These are phyloP conservation scores for Columba livia DNA, from an alignment of 2,113 vertebrate species.

Conservation along the genomic window DNA sequence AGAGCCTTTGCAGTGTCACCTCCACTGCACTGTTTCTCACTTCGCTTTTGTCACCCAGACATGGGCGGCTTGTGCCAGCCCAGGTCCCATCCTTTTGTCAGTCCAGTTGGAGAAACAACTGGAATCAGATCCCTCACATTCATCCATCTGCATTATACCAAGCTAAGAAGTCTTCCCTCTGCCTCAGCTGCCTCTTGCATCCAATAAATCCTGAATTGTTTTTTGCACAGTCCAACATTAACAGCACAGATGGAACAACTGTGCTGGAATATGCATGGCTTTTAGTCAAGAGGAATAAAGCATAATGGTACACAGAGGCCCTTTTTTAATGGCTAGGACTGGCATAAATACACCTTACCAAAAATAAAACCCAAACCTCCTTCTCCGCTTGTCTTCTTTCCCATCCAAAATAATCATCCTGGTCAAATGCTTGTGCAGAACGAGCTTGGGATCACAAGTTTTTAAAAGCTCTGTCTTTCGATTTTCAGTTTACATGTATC, in stretches of 20 bases:
- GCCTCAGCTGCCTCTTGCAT: background rate
- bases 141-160: background rate
- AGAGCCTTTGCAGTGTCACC: no score
- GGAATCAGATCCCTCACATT: background rate
- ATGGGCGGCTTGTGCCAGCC: background rate
- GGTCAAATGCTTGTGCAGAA: background rate
- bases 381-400: background rate
- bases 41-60: background rate
- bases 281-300: conserved; percentile 20
- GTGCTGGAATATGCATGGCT: background rate
- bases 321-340: background rate
- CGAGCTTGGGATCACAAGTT: background rate
- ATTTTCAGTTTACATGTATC: background rate
- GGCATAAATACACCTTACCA: background rate
- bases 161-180: background rate
- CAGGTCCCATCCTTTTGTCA: background rate
- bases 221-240: background rate
- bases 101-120: background rate
- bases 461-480: background rate
- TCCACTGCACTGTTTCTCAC: background rate
- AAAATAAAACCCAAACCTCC: background rate
- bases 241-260: conserved; percentile 38
- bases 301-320: background rate
- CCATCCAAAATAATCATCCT: background rate
- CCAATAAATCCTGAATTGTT: background rate